Base-by-base conservation (phyloP, 2,888 invertebrate species). In the Torymus aiolomorphi region DNA sequence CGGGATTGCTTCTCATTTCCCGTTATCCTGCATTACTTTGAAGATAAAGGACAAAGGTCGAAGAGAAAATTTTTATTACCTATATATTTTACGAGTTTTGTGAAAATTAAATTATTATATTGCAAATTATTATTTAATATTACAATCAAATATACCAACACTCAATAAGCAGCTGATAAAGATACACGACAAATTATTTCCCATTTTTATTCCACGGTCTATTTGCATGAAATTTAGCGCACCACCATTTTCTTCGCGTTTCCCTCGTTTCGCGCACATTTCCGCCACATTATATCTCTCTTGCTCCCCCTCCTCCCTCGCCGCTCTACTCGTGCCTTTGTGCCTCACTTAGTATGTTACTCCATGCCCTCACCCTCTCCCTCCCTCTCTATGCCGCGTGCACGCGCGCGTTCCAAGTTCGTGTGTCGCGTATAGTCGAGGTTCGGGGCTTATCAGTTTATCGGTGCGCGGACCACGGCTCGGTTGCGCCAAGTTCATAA, bases 371-470 rank as follows among this genome's bases (percentile, higher is more conserved):
- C 52, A 20, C 56, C 8, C 67, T 57, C 42, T 57, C 49, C 20
- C 52, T 20, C 31, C 69, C 42, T 31, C 31, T n/a, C n/a, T 31
- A 42, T 10, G 8, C 42, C 3, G 31, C 31, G 31, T 10, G 42
- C 31, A 5, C 42, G 42, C 42, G 42, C 42, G 42, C 8, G 42
- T 42, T 42, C 42, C 69, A 69, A 67, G 61, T 72, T 59, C 76
- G 63, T 52, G 56, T 51, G 76, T 66, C 65, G 56, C 24, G 24
- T 70, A 5, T 24, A 56, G 62, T 51, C 56, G 57, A 63, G 67
- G 31, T 24, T 65, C 69, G 77, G 56, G 65, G 69, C 82, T 82
- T 82, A 83, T 83, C 83, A 65, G 80, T 80, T 83, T 76, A 80
- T 81, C 81, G 76, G 54, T 63, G 52, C 42, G 42, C 57, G 42